A percentile compares a stretch with the other conserved stretches of the same genome.
These are phyloP conservation scores for Ctenicera cuprea DNA, from an alignment of 2,888 invertebrate genomes.

Conservation along the genomic window DNA sequence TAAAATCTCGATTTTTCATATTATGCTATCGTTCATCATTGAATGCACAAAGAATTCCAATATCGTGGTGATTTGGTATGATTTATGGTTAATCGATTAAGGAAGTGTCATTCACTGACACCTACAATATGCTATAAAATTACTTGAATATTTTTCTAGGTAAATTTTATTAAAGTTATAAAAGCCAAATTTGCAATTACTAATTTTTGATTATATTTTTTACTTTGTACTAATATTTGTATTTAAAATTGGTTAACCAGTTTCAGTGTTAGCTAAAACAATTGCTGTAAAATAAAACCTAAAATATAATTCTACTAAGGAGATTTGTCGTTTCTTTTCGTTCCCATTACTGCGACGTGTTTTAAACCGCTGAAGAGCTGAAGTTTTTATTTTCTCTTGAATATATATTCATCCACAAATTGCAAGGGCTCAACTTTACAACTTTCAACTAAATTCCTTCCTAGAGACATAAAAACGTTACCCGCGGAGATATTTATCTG, in stretches of 20 bases:
- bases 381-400: too few relatives aligned
- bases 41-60: slow-evolving; percentile 67
- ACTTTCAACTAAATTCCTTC: slow-evolving; percentile 7
- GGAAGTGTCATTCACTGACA: slow-evolving; percentile 56
- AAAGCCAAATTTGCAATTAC: too few relatives aligned
- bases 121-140: slow-evolving; percentile 16
- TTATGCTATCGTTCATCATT: slow-evolving; percentile 69
- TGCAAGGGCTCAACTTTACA: slow-evolving; percentile 1
- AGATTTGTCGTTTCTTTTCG: too few relatives aligned
- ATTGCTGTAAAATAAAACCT: too few relatives aligned
- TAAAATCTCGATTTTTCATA: slow-evolving; percentile 70
- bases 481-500: slow-evolving; percentile 7
- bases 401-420: neutral
- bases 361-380: too few relatives aligned
- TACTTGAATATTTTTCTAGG: neutral
- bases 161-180: too few relatives aligned
- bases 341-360: too few relatives aligned
- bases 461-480: slow-evolving; percentile 11
- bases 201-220: too few relatives aligned
- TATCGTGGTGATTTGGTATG: slow-evolving; percentile 68
- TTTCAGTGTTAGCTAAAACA: too few relatives aligned
- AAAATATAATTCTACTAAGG: too few relatives aligned
- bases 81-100: slow-evolving; percentile 67
- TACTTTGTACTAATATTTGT: too few relatives aligned
- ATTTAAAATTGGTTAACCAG: too few relatives aligned